Conservation (phyloP, 2,888 invertebrate genomes). For the Rambutsinella grinnellia region DNA sequence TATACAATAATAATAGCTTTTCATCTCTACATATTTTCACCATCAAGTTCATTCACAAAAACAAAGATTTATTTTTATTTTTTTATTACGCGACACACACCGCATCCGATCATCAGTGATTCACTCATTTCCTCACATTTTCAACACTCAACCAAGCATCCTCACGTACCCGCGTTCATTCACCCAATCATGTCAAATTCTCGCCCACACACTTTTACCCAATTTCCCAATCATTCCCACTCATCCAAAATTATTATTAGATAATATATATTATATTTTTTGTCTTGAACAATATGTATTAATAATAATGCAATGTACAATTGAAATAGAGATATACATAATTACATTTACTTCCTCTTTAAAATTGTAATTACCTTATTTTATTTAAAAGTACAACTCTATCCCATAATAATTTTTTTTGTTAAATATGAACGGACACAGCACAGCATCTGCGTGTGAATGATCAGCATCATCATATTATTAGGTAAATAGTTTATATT, state of each 20-base stretch:
- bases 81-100: too few species aligned
- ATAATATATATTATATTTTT: conserved; percentile 5
- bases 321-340: conserved; percentile 42
- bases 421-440: conserved; percentile 35
- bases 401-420: neutral
- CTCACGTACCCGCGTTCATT: neutral
- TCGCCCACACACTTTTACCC: neutral
- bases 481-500: conserved; percentile 6
- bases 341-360: neutral
- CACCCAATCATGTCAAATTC: neutral
- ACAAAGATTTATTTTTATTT: neutral
- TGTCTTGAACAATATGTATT: conserved; percentile 34
- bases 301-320: conserved; percentile 35
- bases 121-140: neutral
- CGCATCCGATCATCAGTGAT: neutral
- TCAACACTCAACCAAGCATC: neutral
- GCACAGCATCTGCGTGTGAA: conserved; percentile 22
- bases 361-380: neutral
- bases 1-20: neutral
- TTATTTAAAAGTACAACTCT: neutral
- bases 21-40: neutral
- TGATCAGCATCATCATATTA: neutral
- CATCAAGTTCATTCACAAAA: neutral
- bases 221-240: too few species aligned
- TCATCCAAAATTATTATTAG: too few species aligned